A percentile compares a stretch with the other conserved stretches of the same genome.
Evolutionary conservation across 2,888 invertebrate genomes (phyloP).

Genomic region (Chaetoderma sp.): DNA sequence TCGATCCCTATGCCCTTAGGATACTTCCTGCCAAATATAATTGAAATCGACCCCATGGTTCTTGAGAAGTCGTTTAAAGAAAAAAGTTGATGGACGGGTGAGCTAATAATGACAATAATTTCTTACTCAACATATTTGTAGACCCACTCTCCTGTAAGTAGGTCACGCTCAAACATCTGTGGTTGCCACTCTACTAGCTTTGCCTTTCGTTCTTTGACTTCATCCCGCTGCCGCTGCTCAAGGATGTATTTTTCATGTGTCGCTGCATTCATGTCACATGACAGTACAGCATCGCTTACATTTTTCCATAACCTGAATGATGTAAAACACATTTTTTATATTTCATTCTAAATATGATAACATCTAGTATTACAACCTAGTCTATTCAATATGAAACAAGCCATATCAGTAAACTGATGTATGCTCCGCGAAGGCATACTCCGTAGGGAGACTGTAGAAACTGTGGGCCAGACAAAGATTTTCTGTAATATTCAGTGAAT

Average conservation of each 20-base stretch:
- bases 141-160: slow-evolving; percentile 75
- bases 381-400: not conserved
- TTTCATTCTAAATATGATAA: not conserved
- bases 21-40: too few species aligned
- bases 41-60: too few species aligned
- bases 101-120: too few species aligned
- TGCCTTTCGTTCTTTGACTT: slow-evolving; percentile 79
- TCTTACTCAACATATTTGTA: slow-evolving; percentile 81
- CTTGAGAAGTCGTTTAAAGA: not conserved
- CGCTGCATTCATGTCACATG: slow-evolving; percentile 87
- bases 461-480: too few species aligned
- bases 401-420: too few species aligned
- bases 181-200: slow-evolving; percentile 81
- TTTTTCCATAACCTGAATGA: slow-evolving; percentile 79
- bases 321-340: not conserved
- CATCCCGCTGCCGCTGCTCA: slow-evolving; percentile 86
- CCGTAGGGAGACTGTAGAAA: too few species aligned
- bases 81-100: not conserved
- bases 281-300: slow-evolving; percentile 86
- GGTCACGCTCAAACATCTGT: slow-evolving; percentile 78
- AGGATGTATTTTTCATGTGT: slow-evolving; percentile 91
- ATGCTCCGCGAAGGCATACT: too few species aligned
- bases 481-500: too few species aligned
- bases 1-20: too few species aligned
- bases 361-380: not conserved